Conservation (phyloP, 2,113 vertebrate genomes). For the Xenopus tropicalis region UCB_Xtro_10.0 CM004443.2:128503501-128504000, state of each 20-base stretch:
- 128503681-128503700: constrained; percentile 20
- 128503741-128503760: neutral
- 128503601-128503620: too few species aligned
- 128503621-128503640: neutral
- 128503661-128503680: neutral
- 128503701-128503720: neutral
- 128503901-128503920: constrained; percentile 44
- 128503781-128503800: constrained; percentile 43
- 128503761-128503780: constrained; percentile 10
- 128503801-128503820: constrained; percentile 44
- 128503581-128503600: too few species aligned
- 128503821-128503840: neutral
- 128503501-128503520: too few species aligned
- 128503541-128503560: too few species aligned
- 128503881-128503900: constrained; percentile 53
- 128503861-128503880: constrained; percentile 48
- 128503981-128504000: constrained; percentile 33
- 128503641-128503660: constrained; percentile 4
- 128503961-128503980: constrained; percentile 47
- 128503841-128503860: constrained; percentile 33
- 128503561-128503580: too few species aligned
- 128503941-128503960: constrained; percentile 31
- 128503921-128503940: constrained; percentile 50
- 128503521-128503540: too few species aligned
- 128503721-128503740: neutral